These are phyloP conservation scores for Halcyon leucocephala DNA, from an alignment of 2,797 vertebrate genomes.

Conservation along the genomic window DNA sequence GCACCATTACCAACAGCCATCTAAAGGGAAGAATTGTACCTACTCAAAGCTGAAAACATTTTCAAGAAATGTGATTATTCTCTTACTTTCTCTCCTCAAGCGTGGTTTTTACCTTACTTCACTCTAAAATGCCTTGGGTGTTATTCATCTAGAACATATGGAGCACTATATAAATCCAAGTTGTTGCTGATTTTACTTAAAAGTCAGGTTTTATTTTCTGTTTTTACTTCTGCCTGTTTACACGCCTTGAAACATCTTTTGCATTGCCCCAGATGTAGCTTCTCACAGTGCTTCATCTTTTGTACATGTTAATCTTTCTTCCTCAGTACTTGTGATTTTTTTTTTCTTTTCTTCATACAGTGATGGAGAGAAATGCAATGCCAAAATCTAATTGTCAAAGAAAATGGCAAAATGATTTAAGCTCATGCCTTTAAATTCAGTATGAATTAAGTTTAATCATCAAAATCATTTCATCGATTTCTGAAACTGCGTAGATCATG, in stretches of 20 bases:
- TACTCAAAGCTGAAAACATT: conserved; percentile 71
- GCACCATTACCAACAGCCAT: conserved; percentile 51
- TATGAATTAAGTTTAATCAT: conserved; percentile 78
- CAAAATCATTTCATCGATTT: conserved; percentile 72
- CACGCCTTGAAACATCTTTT: conserved; percentile 64
- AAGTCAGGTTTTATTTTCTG: conserved; percentile 77
- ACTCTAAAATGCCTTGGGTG: conserved; percentile 56
- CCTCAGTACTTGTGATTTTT: background rate
- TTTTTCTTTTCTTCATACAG: conserved; percentile 33
- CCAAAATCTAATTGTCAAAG: conserved; percentile 70
- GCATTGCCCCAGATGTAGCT: conserved; percentile 45
- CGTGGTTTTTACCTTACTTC: conserved; percentile 56
- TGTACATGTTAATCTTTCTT: conserved; percentile 51
- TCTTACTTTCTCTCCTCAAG: conserved; percentile 39
- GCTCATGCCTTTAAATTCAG: conserved; percentile 68
- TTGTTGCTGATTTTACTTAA: conserved; percentile 79
- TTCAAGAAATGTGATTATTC: conserved; percentile 75
- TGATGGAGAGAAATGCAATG: conserved; percentile 43
- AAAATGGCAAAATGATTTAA: conserved; percentile 73
- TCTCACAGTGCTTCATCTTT: conserved; percentile 24
- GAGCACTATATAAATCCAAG: conserved; percentile 74
- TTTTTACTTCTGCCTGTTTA: conserved; percentile 76
- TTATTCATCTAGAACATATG: conserved; percentile 74
- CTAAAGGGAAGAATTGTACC: conserved; percentile 68
- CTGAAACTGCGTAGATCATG: conserved; percentile 71